Evolutionary conservation across 1,140 invertebrate genomes (phyloP).

Genomic region (Drosophila kikkawai): DNA sequence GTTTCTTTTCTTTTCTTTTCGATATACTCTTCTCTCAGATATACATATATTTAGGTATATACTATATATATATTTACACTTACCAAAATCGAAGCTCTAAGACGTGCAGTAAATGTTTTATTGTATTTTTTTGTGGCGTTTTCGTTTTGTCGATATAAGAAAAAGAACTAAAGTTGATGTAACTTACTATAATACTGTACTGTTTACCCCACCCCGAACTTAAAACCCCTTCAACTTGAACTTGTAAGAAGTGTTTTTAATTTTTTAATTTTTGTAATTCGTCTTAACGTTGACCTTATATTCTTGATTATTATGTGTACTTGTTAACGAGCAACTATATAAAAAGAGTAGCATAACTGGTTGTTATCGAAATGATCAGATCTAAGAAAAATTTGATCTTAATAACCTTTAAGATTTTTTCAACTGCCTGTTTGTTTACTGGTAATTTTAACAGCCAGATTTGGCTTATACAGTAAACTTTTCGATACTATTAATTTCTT

Average conservation of each 20-base stretch:
- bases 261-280: slow-evolving; percentile 39
- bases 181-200: slow-evolving; percentile 46
- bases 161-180: slow-evolving; percentile 54
- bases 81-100: slow-evolving; percentile 82
- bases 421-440: neutral
- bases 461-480: neutral
- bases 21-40: slow-evolving; percentile 37
- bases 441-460: neutral
- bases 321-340: slow-evolving; percentile 27
- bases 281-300: slow-evolving; percentile 38
- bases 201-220: slow-evolving; percentile 16
- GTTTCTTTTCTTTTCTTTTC: slow-evolving; percentile 59
- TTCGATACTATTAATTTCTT: too few relatives aligned
- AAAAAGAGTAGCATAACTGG: slow-evolving; percentile 15
- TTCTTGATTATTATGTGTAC: slow-evolving; percentile 31
- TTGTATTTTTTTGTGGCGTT: slow-evolving; percentile 72
- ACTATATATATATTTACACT: slow-evolving; percentile 53
- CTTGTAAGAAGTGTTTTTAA: slow-evolving; percentile 32
- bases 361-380: neutral
- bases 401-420: too few relatives aligned
- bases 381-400: neutral
- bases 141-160: slow-evolving; percentile 62
- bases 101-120: slow-evolving; percentile 81
- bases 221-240: slow-evolving; percentile 18
- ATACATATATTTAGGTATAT: slow-evolving; percentile 39